These are phyloP conservation scores for Neocrepidodera transversa DNA, from an alignment of 2,888 invertebrate genomes.

Conservation along the genomic window DNA sequence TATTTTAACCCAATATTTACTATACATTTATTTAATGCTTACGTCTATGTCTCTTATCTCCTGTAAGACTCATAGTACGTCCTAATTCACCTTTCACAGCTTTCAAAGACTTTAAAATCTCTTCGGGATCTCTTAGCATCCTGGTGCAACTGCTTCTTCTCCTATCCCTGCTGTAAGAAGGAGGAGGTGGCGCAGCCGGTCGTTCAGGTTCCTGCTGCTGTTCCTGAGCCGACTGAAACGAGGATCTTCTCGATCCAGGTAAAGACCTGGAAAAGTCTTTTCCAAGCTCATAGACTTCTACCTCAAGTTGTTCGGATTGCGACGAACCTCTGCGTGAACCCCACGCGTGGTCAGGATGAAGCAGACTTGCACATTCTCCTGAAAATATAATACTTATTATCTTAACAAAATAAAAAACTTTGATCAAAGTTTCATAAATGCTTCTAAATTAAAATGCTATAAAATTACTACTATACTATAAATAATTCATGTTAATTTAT, in stretches of 20 bases:
- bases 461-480: too few relatives aligned
- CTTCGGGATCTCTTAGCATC: conserved; percentile 78
- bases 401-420: too few relatives aligned
- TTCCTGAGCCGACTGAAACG: conserved; percentile 73
- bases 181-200: conserved; percentile 63
- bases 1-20: too few relatives aligned
- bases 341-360: conserved; percentile 90
- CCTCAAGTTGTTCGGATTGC: conserved; percentile 86
- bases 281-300: conserved; percentile 78
- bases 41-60: conserved; percentile 68
- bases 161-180: conserved; percentile 70
- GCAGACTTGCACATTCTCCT: conserved; percentile 75
- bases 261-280: conserved; percentile 86
- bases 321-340: conserved; percentile 84
- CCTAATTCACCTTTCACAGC: conserved; percentile 84
- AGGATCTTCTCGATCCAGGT: conserved; percentile 84
- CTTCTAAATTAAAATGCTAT: too few relatives aligned
- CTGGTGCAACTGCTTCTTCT: conserved; percentile 83
- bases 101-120: conserved; percentile 81
- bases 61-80: conserved; percentile 81
- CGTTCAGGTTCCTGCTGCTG: conserved; percentile 55
- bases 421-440: background rate
- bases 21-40: too few relatives aligned
- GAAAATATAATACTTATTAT: background rate
- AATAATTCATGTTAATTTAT: too few relatives aligned